phyloP scores from a whole-genome alignment of 1,140 invertebrate genomes.

The Zaprionus kolodkinae region DNA sequence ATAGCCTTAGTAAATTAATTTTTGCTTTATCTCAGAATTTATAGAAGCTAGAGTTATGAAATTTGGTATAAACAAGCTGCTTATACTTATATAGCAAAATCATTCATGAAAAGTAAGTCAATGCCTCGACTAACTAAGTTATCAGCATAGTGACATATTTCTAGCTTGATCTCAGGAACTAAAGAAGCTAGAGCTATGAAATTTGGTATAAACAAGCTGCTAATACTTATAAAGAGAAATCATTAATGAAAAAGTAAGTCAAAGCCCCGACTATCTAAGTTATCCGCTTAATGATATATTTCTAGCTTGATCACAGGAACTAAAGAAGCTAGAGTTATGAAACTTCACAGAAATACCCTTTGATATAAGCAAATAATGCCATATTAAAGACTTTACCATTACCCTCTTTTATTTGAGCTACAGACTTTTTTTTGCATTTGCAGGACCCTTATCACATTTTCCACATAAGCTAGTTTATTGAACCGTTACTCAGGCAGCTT shows the following conservation, averaged over 20 bases:
- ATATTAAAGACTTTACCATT: background rate
- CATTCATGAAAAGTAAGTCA: too few species aligned
- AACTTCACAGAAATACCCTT: background rate
- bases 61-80: background rate
- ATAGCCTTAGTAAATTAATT: background rate
- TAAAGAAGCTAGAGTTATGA: background rate
- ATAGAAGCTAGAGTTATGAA: background rate
- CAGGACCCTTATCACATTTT: background rate
- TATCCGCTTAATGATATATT: background rate
- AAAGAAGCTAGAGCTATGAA: background rate
- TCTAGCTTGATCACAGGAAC: background rate
- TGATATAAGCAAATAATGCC: background rate
- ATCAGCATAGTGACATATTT: too few species aligned
- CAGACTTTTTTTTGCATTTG: background rate
- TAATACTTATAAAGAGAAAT: background rate
- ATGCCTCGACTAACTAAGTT: too few species aligned
- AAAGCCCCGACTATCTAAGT: too few species aligned
- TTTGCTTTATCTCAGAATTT: background rate
- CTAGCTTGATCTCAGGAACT: too few species aligned
- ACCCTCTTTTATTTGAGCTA: background rate
- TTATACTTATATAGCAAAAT: background rate
- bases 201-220: background rate
- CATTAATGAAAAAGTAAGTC: too few species aligned
- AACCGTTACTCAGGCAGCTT: background rate
- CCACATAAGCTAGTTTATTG: background rate